Evolutionary conservation across 2,797 vertebrate species (phyloP), one percentile per base, ranked within the genome.

Genomic region (Phoxinus dragarum): DNA sequence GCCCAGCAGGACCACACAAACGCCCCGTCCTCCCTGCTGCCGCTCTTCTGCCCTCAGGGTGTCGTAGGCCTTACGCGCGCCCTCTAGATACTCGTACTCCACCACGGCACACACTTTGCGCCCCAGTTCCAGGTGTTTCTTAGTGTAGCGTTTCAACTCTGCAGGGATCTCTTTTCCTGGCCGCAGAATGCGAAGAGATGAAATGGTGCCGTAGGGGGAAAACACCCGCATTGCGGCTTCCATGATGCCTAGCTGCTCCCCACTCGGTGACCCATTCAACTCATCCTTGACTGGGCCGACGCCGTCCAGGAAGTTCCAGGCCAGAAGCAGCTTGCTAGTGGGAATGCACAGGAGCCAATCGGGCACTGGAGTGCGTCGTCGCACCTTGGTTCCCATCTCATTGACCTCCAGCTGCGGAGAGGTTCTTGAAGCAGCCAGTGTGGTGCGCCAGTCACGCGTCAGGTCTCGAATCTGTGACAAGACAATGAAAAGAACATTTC

Each of bases 341-440:
- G 95, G 94, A 52, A 95, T 83, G 59, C 88, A 93, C 82, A 96
- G 92, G 71, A 97, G 94, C 87, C 94, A 88, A 3, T 94, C 90
- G 0, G 96, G 96, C 36, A 96, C 21, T 0, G 94, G 94, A 5
- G 91, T 85, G 36, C 85, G 92, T 3, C 95, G 90, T 27, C 95
- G 85, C 27, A 97, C 96, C 89, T 96, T 97, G 71, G 95, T 96
- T 68, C 94, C 91, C n/a, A 96, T 94, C 5, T 93, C 90, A 2
- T 95, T 97, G 88, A 97, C 92, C 85, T 97, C 95, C 89, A 97
- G 94, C 44, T 92, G 79, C 6, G 93, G 84, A 0, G 96, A 97
- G 88, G 86, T 90, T 38, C 47, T 90, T 4, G 96, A 94, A 42
- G 93, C 95, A 0, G 95, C 93, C 23, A 95, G 92, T 0, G 95